A percentile compares a stretch with the other conserved stretches of the same genome.
phyloP scores from a whole-genome alignment of 1,140 invertebrate genomes.

The Drosophila micromelanica region DNA sequence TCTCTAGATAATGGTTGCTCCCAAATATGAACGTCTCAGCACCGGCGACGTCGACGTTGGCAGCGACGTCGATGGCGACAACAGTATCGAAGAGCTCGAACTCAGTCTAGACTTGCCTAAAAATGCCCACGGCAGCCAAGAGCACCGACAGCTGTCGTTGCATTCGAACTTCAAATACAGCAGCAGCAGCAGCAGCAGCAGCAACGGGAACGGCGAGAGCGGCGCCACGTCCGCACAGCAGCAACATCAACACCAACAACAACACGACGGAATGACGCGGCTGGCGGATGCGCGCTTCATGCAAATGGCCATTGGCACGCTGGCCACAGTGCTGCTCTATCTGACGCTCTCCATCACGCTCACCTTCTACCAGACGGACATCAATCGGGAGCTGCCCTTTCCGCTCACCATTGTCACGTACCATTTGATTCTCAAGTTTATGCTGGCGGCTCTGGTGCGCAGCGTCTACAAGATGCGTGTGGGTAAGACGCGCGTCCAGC shows the following conservation, averaged over 20 bases:
- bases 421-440: constrained; percentile 93
- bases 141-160: constrained; percentile 20
- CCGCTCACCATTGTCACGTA: constrained; percentile 93
- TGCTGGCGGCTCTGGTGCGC: constrained; percentile 89
- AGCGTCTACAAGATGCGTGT: constrained; percentile 87
- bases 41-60: constrained; percentile 32
- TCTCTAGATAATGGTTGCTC: constrained; percentile 63
- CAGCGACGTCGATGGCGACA: constrained; percentile 43
- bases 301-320: constrained; percentile 79
- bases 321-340: constrained; percentile 90
- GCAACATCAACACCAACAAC: constrained; percentile 1
- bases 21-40: constrained; percentile 70
- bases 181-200: constrained; percentile 33
- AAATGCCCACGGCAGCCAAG: constrained; percentile 22
- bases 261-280: constrained; percentile 33
- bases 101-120: constrained; percentile 47
- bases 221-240: constrained; percentile 50
- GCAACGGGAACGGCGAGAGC: constrained; percentile 11
- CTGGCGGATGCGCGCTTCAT: constrained; percentile 61
- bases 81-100: constrained; percentile 70
- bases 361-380: constrained; percentile 98
- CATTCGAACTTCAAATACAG: constrained; percentile 65
- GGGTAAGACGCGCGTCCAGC: constrained; percentile 87
- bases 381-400: constrained; percentile 89
- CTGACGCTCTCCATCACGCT: constrained; percentile 96